phyloP scores from a whole-genome alignment of 2,888 invertebrate species.

The Nephrotoma flavescens region DNA sequence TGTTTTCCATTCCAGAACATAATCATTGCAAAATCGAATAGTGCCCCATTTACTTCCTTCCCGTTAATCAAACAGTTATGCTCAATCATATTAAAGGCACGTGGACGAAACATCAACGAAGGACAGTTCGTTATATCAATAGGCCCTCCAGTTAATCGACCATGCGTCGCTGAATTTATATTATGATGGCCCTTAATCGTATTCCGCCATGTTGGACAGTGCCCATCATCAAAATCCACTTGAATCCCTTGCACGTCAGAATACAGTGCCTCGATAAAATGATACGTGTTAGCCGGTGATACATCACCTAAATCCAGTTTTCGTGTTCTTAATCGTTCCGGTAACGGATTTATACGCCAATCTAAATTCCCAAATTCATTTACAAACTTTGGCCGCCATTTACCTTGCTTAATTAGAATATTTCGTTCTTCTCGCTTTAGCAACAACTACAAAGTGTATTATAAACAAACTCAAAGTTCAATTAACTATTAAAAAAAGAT shows the following conservation, averaged over 20 bases:
- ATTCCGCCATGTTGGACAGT: slow-evolving; percentile 57
- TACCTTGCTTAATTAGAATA: background rate
- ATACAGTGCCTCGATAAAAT: slow-evolving; percentile 39
- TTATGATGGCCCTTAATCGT: slow-evolving; percentile 48
- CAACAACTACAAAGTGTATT: slow-evolving; percentile 23
- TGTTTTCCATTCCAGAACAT: slow-evolving; percentile 47
- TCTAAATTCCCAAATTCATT: background rate
- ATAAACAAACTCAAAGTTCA: background rate
- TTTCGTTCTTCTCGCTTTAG: slow-evolving; percentile 4
- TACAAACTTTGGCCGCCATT: slow-evolving; percentile 6
- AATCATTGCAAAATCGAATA: slow-evolving; percentile 53
- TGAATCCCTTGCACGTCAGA: slow-evolving; percentile 44
- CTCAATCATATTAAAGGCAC: slow-evolving; percentile 62
- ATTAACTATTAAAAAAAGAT: background rate
- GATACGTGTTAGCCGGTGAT: slow-evolving; percentile 41
- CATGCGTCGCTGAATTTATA: slow-evolving; percentile 39
- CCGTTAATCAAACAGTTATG: slow-evolving; percentile 47
- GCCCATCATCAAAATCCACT: slow-evolving; percentile 57
- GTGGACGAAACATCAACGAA: slow-evolving; percentile 48
- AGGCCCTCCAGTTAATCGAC: slow-evolving; percentile 36
- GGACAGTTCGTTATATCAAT: slow-evolving; percentile 38
- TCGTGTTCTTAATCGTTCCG: slow-evolving; percentile 16
- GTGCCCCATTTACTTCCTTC: slow-evolving; percentile 44
- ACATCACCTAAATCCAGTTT: slow-evolving; percentile 48
- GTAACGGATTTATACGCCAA: slow-evolving; percentile 11